Percentiles rank a stretch among this genome's conserved stretches.
Evolutionary conservation across 2,113 vertebrate species (phyloP).

Genomic region (Anser brachyrhynchus): DNA sequence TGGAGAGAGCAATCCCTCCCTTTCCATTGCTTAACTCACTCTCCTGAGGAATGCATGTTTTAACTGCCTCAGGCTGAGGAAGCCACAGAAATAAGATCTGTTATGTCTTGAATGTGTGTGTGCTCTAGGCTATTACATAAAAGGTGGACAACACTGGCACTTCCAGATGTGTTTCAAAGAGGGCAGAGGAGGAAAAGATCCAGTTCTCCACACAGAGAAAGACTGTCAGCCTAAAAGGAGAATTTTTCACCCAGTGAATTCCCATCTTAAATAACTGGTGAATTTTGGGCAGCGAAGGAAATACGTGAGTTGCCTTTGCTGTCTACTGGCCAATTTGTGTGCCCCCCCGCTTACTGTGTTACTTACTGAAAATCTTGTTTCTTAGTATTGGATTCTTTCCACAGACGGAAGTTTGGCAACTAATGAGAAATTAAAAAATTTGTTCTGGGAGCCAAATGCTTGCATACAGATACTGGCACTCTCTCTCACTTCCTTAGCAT

Average conservation of each 20-base stretch:
- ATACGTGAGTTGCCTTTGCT: neutral
- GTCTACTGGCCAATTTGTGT: neutral
- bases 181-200: neutral
- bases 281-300: neutral
- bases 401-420: neutral
- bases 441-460: neutral
- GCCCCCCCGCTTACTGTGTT: neutral
- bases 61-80: constrained; percentile 34
- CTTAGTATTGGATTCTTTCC: neutral
- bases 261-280: neutral
- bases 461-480: neutral
- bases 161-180: neutral
- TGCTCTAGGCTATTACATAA: constrained; percentile 21
- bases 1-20: neutral
- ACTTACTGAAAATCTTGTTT: neutral
- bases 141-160: constrained; percentile 23
- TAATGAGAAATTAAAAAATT: neutral
- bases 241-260: neutral
- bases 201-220: neutral
- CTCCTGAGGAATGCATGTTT: constrained; percentile 7
- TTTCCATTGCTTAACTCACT: neutral
- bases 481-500: neutral
- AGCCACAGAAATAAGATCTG: constrained; percentile 36
- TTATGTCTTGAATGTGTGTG: neutral
- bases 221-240: neutral